phyloP scores from a whole-genome alignment of 2,113 vertebrate genomes.

The Drymodes brunneopygia region DNA sequence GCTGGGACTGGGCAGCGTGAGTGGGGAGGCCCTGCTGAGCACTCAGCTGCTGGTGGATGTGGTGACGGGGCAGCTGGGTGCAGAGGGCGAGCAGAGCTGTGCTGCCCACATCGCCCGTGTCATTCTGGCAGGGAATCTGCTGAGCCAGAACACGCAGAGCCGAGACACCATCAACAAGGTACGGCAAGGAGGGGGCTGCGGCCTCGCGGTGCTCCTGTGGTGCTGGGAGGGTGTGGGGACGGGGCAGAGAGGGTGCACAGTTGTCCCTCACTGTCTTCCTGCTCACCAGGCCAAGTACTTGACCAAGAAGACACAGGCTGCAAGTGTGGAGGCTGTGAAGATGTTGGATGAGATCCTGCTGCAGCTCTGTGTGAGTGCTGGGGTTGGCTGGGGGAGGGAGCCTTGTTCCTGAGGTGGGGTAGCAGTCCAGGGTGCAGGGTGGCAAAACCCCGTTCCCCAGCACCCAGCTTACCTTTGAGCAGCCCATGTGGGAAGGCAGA shows the following conservation, averaged over 20 bases:
- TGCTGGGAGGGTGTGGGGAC: accelerated
- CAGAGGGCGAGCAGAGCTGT: conserved; percentile 84
- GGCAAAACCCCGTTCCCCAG: not conserved
- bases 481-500: accelerated
- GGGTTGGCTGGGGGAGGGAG: accelerated
- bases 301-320: conserved; percentile 94
- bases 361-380: conserved; percentile 85
- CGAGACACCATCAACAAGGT: conserved; percentile 91
- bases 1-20: conserved; percentile 85
- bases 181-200: accelerated
- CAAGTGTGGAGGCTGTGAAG: conserved; percentile 92
- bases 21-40: conserved; percentile 87
- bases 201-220: accelerated
- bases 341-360: conserved; percentile 92
- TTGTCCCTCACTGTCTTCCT: not conserved
- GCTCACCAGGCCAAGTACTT: conserved; percentile 87
- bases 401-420: accelerated
- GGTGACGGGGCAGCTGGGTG: conserved; percentile 92
- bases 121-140: conserved; percentile 88
- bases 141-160: conserved; percentile 89
- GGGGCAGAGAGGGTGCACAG: accelerated
- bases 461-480: not conserved
- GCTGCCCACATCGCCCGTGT: conserved; percentile 84
- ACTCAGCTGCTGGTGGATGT: conserved; percentile 91
- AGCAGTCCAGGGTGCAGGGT: accelerated